Base-by-base conservation (phyloP, 1,140 invertebrate genomes). In the Metopolophium dirhodum region DNA sequence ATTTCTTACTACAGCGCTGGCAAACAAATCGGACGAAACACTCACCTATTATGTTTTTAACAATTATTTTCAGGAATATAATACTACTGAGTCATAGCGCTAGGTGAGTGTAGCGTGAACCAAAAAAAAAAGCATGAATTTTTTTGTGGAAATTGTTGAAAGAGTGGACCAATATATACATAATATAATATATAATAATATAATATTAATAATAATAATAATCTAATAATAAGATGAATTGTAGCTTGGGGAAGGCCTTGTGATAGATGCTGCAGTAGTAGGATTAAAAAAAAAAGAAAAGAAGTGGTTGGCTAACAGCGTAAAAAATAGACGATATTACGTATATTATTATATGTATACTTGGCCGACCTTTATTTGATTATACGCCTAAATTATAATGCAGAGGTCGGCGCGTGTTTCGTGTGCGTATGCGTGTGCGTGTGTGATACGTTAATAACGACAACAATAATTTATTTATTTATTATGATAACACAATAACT, bases 51-150 rank as follows among this genome's bases (percentile, higher is more conserved):
- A 93, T 93, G 61, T 93, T 93, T 93, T 88, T 89, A 88, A 93
- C 51, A 23, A 92, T 94, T 92, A 87, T 94, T 94, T 94, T 87
- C 93, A 94, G 93, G 93, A 94, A 93, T 94, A 88, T 94, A 89
- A 91, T 94, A 92, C 91, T 94, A 94, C 90, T 94, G 93, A 94
- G 93, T 89, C 93, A 91, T 91, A 94, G 91, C 91, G 93, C 93
- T 87, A 91, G 93, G 93, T 94, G 93, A 94, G 93, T 94, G 90
- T 87, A 93, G 85, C 91, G 91, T 93, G 91, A 93, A 93, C 26
- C n/a, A 91, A 91, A 91, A 83, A 91, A 91, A 91, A 91, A 83
- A 93, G 91, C 91, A 93, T 93, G 91, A 93, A 54, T 54, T 93
- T 93, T 92, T 93, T 93, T 93, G 77, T 93, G 51, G 45, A 85